Percentiles rank a stretch among this genome's conserved stretches.
Evolutionary conservation across 1,140 invertebrate genomes (phyloP).

Genomic region (Drosophila auraria): DNA sequence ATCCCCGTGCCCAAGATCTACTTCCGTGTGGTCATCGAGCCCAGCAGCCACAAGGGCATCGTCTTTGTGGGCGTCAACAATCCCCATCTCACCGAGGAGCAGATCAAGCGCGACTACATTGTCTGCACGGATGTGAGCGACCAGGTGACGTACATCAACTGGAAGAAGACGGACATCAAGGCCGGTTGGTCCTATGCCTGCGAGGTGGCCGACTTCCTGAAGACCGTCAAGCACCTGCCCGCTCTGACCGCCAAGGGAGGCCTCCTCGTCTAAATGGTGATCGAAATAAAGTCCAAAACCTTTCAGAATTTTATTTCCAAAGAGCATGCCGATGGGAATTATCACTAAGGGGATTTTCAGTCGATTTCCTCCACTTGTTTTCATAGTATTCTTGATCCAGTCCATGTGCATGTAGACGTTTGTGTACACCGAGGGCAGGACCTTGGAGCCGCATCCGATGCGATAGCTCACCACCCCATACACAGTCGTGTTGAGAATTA

Average conservation of each 20-base stretch:
- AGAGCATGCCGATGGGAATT: not conserved
- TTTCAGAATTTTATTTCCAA: conserved; percentile 32
- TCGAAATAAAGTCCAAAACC: conserved; percentile 32
- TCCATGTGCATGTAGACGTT: conserved; percentile 46
- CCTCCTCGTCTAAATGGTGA: conserved; percentile 60
- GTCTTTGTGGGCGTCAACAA: conserved; percentile 88
- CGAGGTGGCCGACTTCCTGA: conserved; percentile 87
- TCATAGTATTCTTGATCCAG: conserved; percentile 38
- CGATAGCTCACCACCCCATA: conserved; percentile 58
- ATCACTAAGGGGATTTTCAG: not conserved
- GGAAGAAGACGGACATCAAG: conserved; percentile 86
- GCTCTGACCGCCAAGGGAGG: conserved; percentile 68
- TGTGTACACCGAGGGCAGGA: conserved; percentile 52
- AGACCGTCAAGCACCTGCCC: conserved; percentile 85
- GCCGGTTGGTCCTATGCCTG: conserved; percentile 89
- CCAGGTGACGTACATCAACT: conserved; percentile 86
- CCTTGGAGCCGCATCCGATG: conserved; percentile 49
- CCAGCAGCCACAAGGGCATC: conserved; percentile 84
- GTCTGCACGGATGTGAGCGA: conserved; percentile 86
- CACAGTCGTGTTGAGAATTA: conserved; percentile 38
- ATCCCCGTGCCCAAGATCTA: conserved; percentile 87
- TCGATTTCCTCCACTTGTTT: not conserved
- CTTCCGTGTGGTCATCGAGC: conserved; percentile 88
- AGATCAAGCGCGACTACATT: conserved; percentile 84
- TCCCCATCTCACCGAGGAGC: conserved; percentile 85